Evolutionary conservation across 2,797 vertebrate genomes (phyloP), one percentile per base, ranked within the genome.

Genomic region (Phaenicophaeus curvirostris): DNA sequence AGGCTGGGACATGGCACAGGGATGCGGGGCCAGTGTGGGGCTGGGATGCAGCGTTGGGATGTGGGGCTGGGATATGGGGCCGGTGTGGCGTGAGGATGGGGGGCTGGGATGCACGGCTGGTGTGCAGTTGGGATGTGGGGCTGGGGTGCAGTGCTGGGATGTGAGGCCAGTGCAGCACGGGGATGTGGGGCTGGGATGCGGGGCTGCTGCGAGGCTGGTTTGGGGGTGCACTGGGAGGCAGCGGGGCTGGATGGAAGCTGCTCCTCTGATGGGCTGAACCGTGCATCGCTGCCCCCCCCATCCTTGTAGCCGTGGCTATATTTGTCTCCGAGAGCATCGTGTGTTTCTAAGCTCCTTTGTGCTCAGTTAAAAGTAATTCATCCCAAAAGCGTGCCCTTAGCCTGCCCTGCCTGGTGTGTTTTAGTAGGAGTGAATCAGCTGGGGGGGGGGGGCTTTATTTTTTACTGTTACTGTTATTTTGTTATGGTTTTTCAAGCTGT

Each of bases 331-430:
- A 4, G 63, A 31, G 94, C 89, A 95, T 96, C 95, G 74, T 94
- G 95, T 92, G 94, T 93, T 94, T 66, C 92, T 87, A 87, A 96
- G 92, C 92, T 93, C 63, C 78, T 16, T 11, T 85, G 92, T 76
- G 68, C 94, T 95, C 95, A 87, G 94, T 96, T 93, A 93, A 94
- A 96, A 95, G 90, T 73, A 94, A 93, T 95, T 95, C 61, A 15
- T 42, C 44, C 37, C 76, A 86, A 90, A 93, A 94, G 44, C 88
- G 3, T 57, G 68, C 90, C 92, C 78, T 51, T 15, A 51, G 72
- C 93, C 50, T 25, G 54, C 71, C 83, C 85, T 62, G 74, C 78
- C 59, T 21, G 67, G 8, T 28, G 63, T 18, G 50, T 53, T 58
- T 50, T 11, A n/a, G n/a, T n/a, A n/a, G 85, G 85, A 41, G 67